phyloP scores from a whole-genome alignment of 1,140 invertebrate species.

The Lepidurus apus region DNA sequence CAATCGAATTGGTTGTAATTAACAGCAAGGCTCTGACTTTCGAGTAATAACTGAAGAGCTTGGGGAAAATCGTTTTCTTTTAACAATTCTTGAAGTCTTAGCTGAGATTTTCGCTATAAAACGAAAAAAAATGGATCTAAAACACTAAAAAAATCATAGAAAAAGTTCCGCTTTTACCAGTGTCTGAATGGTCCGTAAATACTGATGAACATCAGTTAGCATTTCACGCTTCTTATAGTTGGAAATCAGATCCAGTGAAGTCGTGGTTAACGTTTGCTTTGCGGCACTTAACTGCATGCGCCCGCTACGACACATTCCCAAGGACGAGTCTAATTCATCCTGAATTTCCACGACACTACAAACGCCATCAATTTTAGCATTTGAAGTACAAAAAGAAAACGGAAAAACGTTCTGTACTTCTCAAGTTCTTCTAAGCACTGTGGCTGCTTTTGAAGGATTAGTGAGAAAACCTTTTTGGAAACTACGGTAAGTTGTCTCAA shows the following conservation, averaged over 20 bases:
- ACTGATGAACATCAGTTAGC: slow-evolving; percentile 67
- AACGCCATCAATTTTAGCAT: not conserved
- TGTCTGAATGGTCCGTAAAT: slow-evolving; percentile 72
- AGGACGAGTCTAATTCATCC: slow-evolving; percentile 61
- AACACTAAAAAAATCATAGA: slow-evolving; percentile 38
- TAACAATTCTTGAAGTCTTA: slow-evolving; percentile 64
- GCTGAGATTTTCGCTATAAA: slow-evolving; percentile 38
- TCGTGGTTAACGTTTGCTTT: slow-evolving; percentile 71
- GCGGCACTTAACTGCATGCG: slow-evolving; percentile 65
- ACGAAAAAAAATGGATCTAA: slow-evolving; percentile 37
- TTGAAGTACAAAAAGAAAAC: too few relatives aligned
- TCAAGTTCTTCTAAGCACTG: slow-evolving; percentile 76
- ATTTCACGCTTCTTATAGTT: slow-evolving; percentile 80
- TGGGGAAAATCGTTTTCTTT: slow-evolving; percentile 79
- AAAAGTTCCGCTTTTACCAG: slow-evolving; percentile 53
- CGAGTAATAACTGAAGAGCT: slow-evolving; percentile 78
- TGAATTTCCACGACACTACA: slow-evolving; percentile 67
- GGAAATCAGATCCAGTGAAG: slow-evolving; percentile 76
- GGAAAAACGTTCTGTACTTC: slow-evolving; percentile 41
- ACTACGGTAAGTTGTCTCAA: slow-evolving; percentile 74
- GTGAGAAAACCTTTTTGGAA: slow-evolving; percentile 80
- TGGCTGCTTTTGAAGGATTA: slow-evolving; percentile 83
- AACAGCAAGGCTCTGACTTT: slow-evolving; percentile 77
- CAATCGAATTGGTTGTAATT: slow-evolving; percentile 78
- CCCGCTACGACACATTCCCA: slow-evolving; percentile 64